A percentile compares a stretch with the other conserved stretches of the same genome.
Evolutionary conservation across 1,140 invertebrate species (phyloP).

Genomic region (Leptinotarsa defecta): DNA sequence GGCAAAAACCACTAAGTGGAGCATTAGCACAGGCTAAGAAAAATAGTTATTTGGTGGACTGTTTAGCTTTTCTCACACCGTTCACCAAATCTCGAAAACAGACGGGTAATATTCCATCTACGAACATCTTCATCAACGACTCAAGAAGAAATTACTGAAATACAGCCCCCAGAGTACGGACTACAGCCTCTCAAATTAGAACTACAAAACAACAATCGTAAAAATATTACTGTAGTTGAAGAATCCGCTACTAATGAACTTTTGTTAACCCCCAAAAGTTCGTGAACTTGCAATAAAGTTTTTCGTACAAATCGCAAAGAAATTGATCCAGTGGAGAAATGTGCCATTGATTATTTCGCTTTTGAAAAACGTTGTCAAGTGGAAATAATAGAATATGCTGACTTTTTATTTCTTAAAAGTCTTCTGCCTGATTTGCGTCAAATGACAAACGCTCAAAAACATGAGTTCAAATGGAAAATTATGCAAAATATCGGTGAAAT

Average conservation of each 20-base stretch:
- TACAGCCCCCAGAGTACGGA: slow-evolving; percentile 29
- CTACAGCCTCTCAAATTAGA: slow-evolving; percentile 25
- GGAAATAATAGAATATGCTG: slow-evolving; percentile 21
- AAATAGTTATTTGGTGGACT: slow-evolving; percentile 32
- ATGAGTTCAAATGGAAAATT: slow-evolving; percentile 16
- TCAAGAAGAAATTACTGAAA: slow-evolving; percentile 25
- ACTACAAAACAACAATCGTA: slow-evolving; percentile 29
- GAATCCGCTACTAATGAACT: slow-evolving; percentile 30
- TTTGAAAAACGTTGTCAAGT: slow-evolving; percentile 19
- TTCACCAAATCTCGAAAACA: slow-evolving; percentile 29
- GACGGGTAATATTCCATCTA: slow-evolving; percentile 28
- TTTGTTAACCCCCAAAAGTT: slow-evolving; percentile 13
- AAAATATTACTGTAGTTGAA: slow-evolving; percentile 26
- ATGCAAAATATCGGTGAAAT: slow-evolving; percentile 26
- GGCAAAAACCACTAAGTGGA: slow-evolving; percentile 32
- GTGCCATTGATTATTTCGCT: slow-evolving; percentile 26
- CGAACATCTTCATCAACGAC: slow-evolving; percentile 14
- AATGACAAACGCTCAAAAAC: slow-evolving; percentile 21
- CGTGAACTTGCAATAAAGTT: slow-evolving; percentile 11
- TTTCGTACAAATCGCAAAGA: slow-evolving; percentile 18
- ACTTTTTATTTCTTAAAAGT: slow-evolving; percentile 25
- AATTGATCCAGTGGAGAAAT: slow-evolving; percentile 24
- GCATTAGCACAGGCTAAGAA: slow-evolving; percentile 27
- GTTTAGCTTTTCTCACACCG: slow-evolving; percentile 19
- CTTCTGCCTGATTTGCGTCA: slow-evolving; percentile 23